Evolutionary conservation across 1,140 invertebrate species (phyloP), one percentile per base, ranked within the genome.

Genomic region (Drosophila hydei): DNA sequence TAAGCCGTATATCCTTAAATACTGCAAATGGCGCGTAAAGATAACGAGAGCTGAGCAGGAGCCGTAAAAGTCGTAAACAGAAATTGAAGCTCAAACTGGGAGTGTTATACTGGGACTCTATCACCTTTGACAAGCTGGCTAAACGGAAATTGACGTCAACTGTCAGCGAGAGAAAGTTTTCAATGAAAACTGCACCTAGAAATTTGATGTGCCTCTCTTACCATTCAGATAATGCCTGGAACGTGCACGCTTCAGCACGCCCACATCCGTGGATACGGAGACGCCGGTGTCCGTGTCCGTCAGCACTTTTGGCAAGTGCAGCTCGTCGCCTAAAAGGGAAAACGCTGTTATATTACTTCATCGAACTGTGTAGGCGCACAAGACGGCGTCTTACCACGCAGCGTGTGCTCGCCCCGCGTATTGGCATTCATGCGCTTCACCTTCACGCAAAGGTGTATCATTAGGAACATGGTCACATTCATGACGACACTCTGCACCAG

Each of bases 401-500:
- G 98, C 83, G 95, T 94, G 90, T 95, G 93, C 79, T 97, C 30
- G 30, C 30, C 95, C 75, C 95, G 94, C 27, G 94, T 93, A 92
- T 95, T 94, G 91, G 97, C 95, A 89, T 95, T 97, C 92, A 95
- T 96, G 91, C 96, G 96, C 83, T 95, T 95, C 59, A 98, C 95
- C 90, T 94, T 94, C 23, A 99, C 96, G 93, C 98, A 99, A 12
- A 99, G 93, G 92, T 98, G 96, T 71, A 99, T 96, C 96, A 99
- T 97, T 19, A 95, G 93, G 90, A 99, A 94, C 99, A 99, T 99
- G 70, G 97, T 96, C 25, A 96, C 90, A 90, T 98, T 99, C 98
- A 99, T 99, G 23, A 99, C 95, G 90, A 99, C 94, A 93, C 98
- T 99, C 94, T 99, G 99, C 55, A 98, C 94, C 60, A 99, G 94